Base-by-base conservation (phyloP, 2,888 invertebrate genomes). In the Lycocerus yunnanus region DNA sequence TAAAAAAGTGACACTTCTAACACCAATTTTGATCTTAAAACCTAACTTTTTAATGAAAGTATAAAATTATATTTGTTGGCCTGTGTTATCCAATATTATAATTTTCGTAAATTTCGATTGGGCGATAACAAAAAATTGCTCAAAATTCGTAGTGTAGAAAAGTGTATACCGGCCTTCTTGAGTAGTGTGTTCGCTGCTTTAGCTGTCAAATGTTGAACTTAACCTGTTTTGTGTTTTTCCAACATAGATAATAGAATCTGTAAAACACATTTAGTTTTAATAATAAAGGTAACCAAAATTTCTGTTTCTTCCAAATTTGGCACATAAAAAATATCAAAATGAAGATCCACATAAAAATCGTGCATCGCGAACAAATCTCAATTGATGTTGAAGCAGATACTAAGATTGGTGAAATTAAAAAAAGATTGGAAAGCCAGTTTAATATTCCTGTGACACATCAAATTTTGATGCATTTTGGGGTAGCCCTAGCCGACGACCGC, bases 281-380 rank as follows among this genome's bases (percentile, higher is more conserved):
- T 43, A 43, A n/a, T 43, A n/a, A 43, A 43, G n/a, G 43, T 43
- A 43, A 43, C n/a, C 43, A 43, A n/a, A 43, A n/a, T 43, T 43
- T 43, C 43, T 4, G 6, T 43, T 43, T 8, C 43, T n/a, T 43
- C n/a, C 6, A 43, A 43, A 43, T n/a, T 43, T n/a, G n/a, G 1
- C 43, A n/a, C n/a, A 8, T n/a, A n/a, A 43, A n/a, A n/a, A n/a
- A 43, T 43, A 43, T 6, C 1, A n/a, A 68, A 43, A 94, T 94
- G 94, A 92, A 93, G 88, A 87, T 94, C 78, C 90, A 88, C 81
- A 90, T 94, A 69, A 94, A 94, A 88, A 91, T 93, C 82, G 86
- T 94, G 59, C 91, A 92, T 86, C 94, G 94, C 58, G 91, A 91
- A 72, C 93, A 93, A 86, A 92, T 91, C 84, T 88, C 88, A 70